Evolutionary conservation across 2,888 invertebrate genomes (phyloP).

Genomic region (Lasius platythorax): DNA sequence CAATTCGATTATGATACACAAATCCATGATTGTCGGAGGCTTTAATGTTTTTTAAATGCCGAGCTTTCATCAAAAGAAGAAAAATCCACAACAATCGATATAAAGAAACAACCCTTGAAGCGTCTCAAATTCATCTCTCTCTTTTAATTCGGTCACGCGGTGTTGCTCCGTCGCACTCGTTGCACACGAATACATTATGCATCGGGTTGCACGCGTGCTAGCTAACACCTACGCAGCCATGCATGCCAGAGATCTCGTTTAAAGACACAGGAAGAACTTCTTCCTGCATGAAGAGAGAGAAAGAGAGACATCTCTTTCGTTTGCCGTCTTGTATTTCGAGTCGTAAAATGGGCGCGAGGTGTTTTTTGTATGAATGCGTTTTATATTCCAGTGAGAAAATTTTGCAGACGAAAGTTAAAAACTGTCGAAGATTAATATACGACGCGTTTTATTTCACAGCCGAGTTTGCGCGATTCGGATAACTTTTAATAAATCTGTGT

Average conservation of each 20-base stretch:
- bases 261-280: slow-evolving; percentile 53
- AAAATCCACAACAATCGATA: background rate
- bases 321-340: slow-evolving; percentile 30
- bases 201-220: slow-evolving; percentile 34
- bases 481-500: slow-evolving; percentile 16
- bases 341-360: slow-evolving; percentile 12
- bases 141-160: slow-evolving; percentile 50
- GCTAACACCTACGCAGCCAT: slow-evolving; percentile 48
- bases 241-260: slow-evolving; percentile 47
- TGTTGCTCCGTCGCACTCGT: slow-evolving; percentile 43
- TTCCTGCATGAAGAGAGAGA: slow-evolving; percentile 36
- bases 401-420: slow-evolving; percentile 13
- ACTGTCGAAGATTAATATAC: slow-evolving; percentile 33
- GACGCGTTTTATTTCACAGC: background rate
- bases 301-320: background rate
- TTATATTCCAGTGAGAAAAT: slow-evolving; percentile 17
- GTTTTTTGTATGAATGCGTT: slow-evolving; percentile 15
- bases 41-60: background rate
- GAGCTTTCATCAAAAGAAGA: background rate
- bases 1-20: background rate
- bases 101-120: background rate
- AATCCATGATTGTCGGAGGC: background rate
- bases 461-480: background rate
- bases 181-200: slow-evolving; percentile 53
- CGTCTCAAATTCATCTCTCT: slow-evolving; percentile 41